phyloP scores from a whole-genome alignment of 1,140 invertebrate species.

The Sipha flava region DNA sequence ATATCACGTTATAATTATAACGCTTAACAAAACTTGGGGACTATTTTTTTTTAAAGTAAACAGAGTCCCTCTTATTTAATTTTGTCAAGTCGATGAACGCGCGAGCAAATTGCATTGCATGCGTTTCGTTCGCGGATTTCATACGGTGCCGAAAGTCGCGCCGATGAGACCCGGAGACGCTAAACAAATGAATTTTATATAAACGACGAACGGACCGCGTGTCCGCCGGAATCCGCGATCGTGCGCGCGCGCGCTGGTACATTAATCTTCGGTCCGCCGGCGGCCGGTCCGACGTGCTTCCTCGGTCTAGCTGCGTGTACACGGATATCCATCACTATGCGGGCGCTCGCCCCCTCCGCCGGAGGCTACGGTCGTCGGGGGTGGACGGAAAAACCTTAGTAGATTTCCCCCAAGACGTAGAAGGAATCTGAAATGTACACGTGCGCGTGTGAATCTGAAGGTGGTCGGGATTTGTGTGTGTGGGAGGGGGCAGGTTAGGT shows the following conservation, averaged over 20 bases:
- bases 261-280: background rate
- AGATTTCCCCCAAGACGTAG: slow-evolving; percentile 30
- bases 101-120: no score
- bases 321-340: slow-evolving; percentile 23
- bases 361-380: no score
- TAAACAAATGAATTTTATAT: background rate
- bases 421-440: background rate
- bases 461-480: no score
- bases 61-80: no score
- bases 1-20: no score
- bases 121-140: no score
- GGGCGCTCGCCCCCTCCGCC: background rate
- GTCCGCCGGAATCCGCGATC: background rate
- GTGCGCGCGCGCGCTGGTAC: no score
- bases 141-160: no score
- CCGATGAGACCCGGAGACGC: background rate
- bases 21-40: no score
- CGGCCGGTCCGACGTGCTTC: background rate
- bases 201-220: no score
- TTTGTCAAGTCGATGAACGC: no score
- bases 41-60: no score
- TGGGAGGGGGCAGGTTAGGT: background rate
- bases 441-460: background rate
- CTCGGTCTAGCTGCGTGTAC: background rate
- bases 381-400: background rate